These are phyloP conservation scores for Dipodomys ordii DNA, from an alignment of 2,113 vertebrate species.

Conservation along the genomic window DNA sequence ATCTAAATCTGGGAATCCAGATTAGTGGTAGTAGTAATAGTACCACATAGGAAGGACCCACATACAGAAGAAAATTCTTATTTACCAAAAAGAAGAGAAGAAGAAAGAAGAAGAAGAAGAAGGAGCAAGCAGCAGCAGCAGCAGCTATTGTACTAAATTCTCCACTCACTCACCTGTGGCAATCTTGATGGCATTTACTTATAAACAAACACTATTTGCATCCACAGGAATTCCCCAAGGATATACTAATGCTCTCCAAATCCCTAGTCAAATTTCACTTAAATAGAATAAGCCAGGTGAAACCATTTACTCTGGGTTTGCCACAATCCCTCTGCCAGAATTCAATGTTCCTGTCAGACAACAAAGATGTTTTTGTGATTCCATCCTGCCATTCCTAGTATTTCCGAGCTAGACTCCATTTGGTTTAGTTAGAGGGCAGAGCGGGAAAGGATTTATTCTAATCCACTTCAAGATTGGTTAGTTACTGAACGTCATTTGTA, in stretches of 20 bases:
- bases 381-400: not conserved
- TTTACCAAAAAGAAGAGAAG: not conserved
- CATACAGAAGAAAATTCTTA: not conserved
- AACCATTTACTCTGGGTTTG: slow-evolving; percentile 28
- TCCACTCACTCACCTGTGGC: slow-evolving; percentile 1
- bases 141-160: not conserved
- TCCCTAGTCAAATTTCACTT: slow-evolving; percentile 62
- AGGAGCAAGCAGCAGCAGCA: too few relatives aligned
- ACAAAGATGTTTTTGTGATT: slow-evolving; percentile 5
- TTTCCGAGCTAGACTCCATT: not conserved
- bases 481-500: slow-evolving; percentile 6
- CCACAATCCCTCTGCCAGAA: not conserved
- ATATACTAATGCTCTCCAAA: not conserved
- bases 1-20: slow-evolving; percentile 21
- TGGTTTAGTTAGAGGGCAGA: not conserved
- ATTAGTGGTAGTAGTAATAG: not conserved
- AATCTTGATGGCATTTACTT: slow-evolving; percentile 55
- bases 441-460: not conserved
- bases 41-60: not conserved
- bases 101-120: too few relatives aligned
- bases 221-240: slow-evolving; percentile 62
- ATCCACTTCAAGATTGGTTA: not conserved
- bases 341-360: slow-evolving; percentile 13
- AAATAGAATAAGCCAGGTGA: not conserved
- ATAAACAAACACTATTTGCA: slow-evolving; percentile 71